Evolutionary conservation across 1,140 invertebrate species (phyloP).

Genomic region (Drosophila albomicans): DNA sequence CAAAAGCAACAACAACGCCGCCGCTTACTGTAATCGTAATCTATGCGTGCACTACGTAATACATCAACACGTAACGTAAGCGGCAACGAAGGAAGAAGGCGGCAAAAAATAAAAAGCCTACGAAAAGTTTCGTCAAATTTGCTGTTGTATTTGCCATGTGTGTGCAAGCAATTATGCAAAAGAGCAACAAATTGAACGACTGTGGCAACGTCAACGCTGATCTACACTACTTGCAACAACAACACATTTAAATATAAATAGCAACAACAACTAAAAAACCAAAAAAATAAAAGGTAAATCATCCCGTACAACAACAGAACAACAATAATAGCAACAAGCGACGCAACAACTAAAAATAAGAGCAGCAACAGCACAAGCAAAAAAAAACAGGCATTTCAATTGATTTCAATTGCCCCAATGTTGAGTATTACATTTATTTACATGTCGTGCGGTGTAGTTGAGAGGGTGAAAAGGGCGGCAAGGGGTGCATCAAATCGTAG

Average conservation of each 20-base stretch:
- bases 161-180: slow-evolving; percentile 74
- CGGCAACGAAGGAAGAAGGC: slow-evolving; percentile 34
- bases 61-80: slow-evolving; percentile 65
- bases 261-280: slow-evolving; percentile 40
- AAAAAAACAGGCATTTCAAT: slow-evolving; percentile 65
- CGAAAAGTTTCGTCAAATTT: slow-evolving; percentile 30
- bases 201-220: slow-evolving; percentile 58
- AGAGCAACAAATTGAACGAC: slow-evolving; percentile 66
- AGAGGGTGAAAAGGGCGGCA: background rate
- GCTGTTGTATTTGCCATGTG: slow-evolving; percentile 47
- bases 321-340: slow-evolving; percentile 50
- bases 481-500: background rate
- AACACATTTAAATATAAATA: slow-evolving; percentile 70
- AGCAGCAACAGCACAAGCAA: slow-evolving; percentile 15
- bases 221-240: slow-evolving; percentile 64
- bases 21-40: slow-evolving; percentile 48
- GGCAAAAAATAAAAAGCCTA: slow-evolving; percentile 50
- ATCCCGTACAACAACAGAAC: slow-evolving; percentile 25
- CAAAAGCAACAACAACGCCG: slow-evolving; percentile 38
- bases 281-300: slow-evolving; percentile 60
- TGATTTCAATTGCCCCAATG: slow-evolving; percentile 72
- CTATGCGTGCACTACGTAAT: slow-evolving; percentile 51
- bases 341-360: slow-evolving; percentile 40
- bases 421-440: slow-evolving; percentile 70
- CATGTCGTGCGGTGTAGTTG: background rate